Conservation (phyloP, 2,888 invertebrate genomes). For the Xanthorhoe spadicearia region DNA sequence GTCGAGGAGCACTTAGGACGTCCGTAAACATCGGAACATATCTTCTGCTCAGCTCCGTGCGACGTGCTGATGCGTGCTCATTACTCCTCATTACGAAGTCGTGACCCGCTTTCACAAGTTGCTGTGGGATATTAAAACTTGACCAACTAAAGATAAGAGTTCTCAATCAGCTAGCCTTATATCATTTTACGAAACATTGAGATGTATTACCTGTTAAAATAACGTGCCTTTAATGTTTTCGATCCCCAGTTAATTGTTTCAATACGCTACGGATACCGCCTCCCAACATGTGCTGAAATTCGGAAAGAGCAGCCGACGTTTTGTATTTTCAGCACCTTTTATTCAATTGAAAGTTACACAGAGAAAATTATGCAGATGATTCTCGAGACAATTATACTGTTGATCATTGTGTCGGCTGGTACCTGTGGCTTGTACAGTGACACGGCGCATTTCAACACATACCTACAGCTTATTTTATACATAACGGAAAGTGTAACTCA, state of each 20-base stretch:
- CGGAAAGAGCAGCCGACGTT: neutral
- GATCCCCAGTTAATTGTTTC: neutral
- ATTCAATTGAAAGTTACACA: conserved; percentile 4
- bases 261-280: conserved; percentile 1
- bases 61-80: neutral
- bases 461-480: neutral
- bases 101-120: neutral
- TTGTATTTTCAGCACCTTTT: conserved; percentile 9
- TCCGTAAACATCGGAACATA: conserved; percentile 10
- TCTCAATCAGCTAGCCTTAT: neutral
- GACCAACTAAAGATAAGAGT: neutral
- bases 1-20: conserved; percentile 14
- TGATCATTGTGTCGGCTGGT: too few relatives aligned
- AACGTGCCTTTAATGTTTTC: neutral
- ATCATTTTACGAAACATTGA: neutral
- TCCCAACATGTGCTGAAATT: neutral
- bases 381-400: conserved; percentile 7
- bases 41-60: conserved; percentile 9
- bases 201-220: neutral
- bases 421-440: too few relatives aligned
- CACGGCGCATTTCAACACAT: neutral
- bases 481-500: neutral
- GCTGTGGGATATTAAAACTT: neutral
- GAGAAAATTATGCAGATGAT: conserved; percentile 16
- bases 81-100: conserved; percentile 5